phyloP scores from a whole-genome alignment of 1,140 invertebrate species.

The Microplitis mediator region DNA sequence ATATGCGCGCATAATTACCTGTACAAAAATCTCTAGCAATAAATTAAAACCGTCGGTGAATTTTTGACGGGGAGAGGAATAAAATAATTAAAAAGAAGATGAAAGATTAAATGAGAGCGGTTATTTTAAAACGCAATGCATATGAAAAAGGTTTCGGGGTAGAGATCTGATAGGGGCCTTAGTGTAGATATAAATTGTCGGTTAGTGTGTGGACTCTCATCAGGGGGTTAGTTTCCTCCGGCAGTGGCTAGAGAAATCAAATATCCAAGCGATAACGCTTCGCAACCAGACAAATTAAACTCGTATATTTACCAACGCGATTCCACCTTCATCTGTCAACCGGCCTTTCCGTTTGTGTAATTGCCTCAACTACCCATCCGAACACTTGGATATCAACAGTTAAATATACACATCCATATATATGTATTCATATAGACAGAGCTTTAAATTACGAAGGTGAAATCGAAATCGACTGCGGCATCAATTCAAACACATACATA shows the following conservation, averaged over 20 bases:
- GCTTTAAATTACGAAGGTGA: neutral
- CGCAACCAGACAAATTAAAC: conserved; percentile 41
- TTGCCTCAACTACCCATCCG: conserved; percentile 18
- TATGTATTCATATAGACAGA: neutral
- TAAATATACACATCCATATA: neutral
- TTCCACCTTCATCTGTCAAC: conserved; percentile 30
- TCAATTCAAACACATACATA: no score
- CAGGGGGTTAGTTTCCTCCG: conserved; percentile 4
- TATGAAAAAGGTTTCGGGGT: neutral
- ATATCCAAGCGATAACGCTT: conserved; percentile 34
- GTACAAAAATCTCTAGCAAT: neutral
- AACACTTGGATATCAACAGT: neutral
- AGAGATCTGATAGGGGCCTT: neutral
- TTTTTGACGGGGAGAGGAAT: neutral
- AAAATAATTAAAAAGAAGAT: neutral
- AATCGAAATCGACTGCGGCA: neutral
- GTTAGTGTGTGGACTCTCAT: conserved; percentile 10
- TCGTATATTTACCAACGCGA: conserved; percentile 37
- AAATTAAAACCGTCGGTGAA: no score
- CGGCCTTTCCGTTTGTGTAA: conserved; percentile 7
- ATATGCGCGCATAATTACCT: neutral
- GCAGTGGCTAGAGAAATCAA: conserved; percentile 43
- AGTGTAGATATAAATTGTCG: conserved; percentile 26
- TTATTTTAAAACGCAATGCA: no score
- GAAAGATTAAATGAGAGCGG: neutral